These are phyloP conservation scores for Plagodis pulveraria DNA, from an alignment of 2,888 invertebrate species.

Conservation along the genomic window DNA sequence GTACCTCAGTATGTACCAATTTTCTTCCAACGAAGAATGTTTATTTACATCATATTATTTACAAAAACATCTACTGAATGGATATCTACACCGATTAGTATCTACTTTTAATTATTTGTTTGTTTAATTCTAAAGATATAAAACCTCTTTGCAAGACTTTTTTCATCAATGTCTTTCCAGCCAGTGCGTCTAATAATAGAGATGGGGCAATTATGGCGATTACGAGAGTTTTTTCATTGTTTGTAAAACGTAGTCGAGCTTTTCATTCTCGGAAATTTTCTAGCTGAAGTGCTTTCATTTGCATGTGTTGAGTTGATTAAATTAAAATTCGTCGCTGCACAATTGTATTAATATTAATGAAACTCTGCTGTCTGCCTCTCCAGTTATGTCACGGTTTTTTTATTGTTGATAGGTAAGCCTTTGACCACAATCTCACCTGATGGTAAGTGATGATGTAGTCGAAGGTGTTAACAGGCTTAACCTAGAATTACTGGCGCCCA, in stretches of 20 bases:
- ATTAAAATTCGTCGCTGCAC: too few species aligned
- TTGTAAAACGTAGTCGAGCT: conserved; percentile 14
- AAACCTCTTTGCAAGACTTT: conserved; percentile 18
- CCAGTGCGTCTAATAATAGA: conserved; percentile 26
- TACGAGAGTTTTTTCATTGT: conserved; percentile 19
- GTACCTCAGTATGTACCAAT: too few species aligned
- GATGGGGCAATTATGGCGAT: conserved; percentile 22
- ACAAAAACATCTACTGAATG: not conserved
- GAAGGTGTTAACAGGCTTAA: too few species aligned
- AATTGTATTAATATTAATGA: not conserved
- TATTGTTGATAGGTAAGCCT: too few species aligned
- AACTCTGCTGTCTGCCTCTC: not conserved
- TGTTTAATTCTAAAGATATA: conserved; percentile 6
- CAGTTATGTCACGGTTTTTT: too few species aligned
- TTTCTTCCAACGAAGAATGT: not conserved
- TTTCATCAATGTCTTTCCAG: conserved; percentile 19
- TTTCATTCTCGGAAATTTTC: conserved; percentile 6
- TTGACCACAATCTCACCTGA: too few species aligned
- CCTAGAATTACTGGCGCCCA: too few species aligned
- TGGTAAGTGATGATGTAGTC: too few species aligned
- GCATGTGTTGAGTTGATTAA: not conserved
- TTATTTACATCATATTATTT: not conserved
- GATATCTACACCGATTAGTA: not conserved
- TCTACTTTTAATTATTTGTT: not conserved
- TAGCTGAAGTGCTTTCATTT: conserved; percentile 3